A percentile compares a stretch with the other conserved stretches of the same genome.
These are phyloP conservation scores for Psilopsiagon aymara DNA, from an alignment of 2,113 vertebrate genomes.

Conservation along the genomic window DNA sequence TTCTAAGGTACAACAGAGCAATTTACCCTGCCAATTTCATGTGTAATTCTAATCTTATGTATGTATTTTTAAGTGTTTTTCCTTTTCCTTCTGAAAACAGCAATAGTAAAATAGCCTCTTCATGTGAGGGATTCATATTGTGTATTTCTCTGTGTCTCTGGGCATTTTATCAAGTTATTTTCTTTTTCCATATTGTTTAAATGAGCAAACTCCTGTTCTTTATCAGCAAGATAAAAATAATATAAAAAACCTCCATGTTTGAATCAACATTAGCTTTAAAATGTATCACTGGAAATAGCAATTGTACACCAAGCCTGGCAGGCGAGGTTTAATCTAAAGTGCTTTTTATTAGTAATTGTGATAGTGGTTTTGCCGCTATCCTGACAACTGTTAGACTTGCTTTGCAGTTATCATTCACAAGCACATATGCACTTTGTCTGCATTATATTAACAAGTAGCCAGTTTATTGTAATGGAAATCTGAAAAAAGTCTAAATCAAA, in stretches of 20 bases:
- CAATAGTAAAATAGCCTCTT: background rate
- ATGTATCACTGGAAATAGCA: background rate
- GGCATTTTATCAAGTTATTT: conserved; percentile 55
- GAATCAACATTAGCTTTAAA: background rate
- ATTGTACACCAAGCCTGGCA: background rate
- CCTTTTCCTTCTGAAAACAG: background rate
- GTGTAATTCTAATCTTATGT: background rate
- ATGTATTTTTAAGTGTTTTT: background rate
- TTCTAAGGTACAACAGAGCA: background rate
- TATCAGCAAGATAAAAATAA: background rate
- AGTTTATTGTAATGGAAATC: background rate
- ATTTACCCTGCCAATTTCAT: background rate
- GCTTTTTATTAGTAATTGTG: background rate
- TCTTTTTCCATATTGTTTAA: conserved; percentile 29
- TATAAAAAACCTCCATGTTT: background rate
- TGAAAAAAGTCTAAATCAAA: background rate
- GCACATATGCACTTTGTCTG: background rate
- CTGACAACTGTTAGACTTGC: background rate
- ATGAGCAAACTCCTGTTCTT: background rate
- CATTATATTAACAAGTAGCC: background rate
- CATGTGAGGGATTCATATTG: conserved; percentile 15
- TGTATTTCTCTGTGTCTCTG: conserved; percentile 12
- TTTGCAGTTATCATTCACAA: background rate
- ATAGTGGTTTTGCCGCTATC: background rate
- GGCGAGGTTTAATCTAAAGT: background rate